phyloP scores from a whole-genome alignment of 2,888 invertebrate species.

The Tryphoninae sp. region DNA sequence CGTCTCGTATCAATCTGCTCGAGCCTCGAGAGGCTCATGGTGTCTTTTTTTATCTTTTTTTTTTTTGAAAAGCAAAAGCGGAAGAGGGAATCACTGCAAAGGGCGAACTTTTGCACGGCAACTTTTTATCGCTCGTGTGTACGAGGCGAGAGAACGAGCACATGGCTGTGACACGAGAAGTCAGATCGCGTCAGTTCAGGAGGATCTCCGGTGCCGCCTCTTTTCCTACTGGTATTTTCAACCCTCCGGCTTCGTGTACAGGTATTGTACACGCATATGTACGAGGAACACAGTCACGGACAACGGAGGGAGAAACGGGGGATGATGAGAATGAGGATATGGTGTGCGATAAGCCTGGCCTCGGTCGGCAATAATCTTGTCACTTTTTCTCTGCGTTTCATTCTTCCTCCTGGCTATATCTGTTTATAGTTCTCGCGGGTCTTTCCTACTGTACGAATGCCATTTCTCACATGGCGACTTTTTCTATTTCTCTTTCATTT shows the following conservation, averaged over 20 bases:
- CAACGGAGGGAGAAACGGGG: slow-evolving; percentile 2
- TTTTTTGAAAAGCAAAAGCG: neutral
- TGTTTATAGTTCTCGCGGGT: slow-evolving; percentile 30
- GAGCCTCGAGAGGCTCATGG: neutral
- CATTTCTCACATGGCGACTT: slow-evolving; percentile 50
- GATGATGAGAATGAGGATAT: slow-evolving; percentile 58
- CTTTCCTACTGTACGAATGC: slow-evolving; percentile 38
- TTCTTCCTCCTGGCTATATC: slow-evolving; percentile 7
- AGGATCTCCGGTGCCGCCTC: slow-evolving; percentile 33
- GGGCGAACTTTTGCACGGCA: slow-evolving; percentile 34
- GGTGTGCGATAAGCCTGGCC: slow-evolving; percentile 53
- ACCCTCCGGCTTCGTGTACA: neutral
- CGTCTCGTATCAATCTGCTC: slow-evolving; percentile 38
- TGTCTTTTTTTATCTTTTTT: neutral
- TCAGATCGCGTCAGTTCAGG: slow-evolving; percentile 48
- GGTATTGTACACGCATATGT: neutral
- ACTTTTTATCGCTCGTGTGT: slow-evolving; percentile 43
- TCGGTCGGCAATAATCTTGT: slow-evolving; percentile 59
- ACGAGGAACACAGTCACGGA: neutral
- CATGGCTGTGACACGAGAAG: slow-evolving; percentile 32
- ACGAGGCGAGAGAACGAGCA: slow-evolving; percentile 25
- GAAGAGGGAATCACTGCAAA: slow-evolving; percentile 39
- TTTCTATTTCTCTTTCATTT: neutral
- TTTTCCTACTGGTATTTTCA: slow-evolving; percentile 28
- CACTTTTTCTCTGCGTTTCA: slow-evolving; percentile 52